Evolutionary conservation across 2,113 vertebrate species (phyloP).

Genomic region (Theropithecus gelada): DNA sequence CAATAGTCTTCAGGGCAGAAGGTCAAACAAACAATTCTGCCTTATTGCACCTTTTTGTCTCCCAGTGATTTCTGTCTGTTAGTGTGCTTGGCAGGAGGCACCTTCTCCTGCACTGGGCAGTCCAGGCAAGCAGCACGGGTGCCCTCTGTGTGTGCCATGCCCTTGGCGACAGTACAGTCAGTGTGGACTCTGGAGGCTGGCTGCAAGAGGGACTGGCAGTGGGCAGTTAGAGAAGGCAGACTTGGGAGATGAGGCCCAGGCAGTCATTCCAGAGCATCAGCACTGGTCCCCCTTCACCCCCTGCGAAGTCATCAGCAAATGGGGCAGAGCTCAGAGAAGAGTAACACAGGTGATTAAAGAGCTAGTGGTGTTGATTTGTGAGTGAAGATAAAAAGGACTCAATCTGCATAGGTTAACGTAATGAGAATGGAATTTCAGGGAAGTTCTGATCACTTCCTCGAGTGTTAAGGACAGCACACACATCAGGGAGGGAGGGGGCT

Average conservation of each 20-base stretch:
- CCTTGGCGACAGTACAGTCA: fast-evolving
- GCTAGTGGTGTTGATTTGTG: not conserved
- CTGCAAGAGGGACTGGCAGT: not conserved
- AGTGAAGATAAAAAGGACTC: not conserved
- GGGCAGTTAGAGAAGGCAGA: not conserved
- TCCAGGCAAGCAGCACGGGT: not conserved
- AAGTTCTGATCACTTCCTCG: not conserved
- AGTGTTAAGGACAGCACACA: not conserved
- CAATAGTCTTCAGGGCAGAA: slow-evolving; percentile 39
- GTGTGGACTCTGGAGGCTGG: not conserved
- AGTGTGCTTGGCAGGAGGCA: not conserved
- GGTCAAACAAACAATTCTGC: not conserved
- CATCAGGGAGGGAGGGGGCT: not conserved
- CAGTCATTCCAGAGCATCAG: not conserved
- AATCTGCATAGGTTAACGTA: not conserved
- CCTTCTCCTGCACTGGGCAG: not conserved
- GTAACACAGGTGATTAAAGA: not conserved
- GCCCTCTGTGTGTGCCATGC: not conserved
- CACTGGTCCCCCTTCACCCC: not conserved
- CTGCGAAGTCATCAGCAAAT: not conserved
- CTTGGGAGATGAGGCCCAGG: not conserved
- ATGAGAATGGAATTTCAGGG: not conserved
- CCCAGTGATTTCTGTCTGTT: not conserved
- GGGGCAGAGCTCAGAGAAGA: not conserved
- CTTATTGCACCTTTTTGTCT: not conserved